Evolutionary conservation across 1,140 invertebrate genomes (phyloP), one percentile per base, ranked within the genome.

Genomic region (Drosophila arawakana): DNA sequence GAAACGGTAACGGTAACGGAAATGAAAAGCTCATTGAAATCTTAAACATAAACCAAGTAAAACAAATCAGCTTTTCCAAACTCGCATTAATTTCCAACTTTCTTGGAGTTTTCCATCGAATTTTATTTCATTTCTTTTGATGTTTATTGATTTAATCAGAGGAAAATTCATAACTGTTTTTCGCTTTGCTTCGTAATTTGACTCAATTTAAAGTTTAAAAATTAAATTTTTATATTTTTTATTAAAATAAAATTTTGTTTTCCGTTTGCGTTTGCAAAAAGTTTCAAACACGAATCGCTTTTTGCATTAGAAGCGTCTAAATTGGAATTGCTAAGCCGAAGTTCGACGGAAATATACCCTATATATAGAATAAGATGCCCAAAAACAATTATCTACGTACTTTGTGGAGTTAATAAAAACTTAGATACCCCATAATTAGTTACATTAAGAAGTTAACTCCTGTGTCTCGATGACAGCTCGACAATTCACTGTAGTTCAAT

Each of bases 31-130:
- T 30, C 25, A 30, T 30, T 30, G 25, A 5, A 30, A 30, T 30
- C 25, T 30, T 30, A 30, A 30, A 30, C 25, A 5, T 30, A 5
- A 21, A 21, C 18, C 18, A 47, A 18, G 7, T 15, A 47, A 46
- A 15, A 4, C 43, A 54, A 57, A 57, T 57, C 9, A 39, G 3
- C 13, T 21, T 34, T 52, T 3, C 7, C 11, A 18, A 55, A 35
- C 35, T 54, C 15, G 15, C 54, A 57, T 44, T 50, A 54, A 65
- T 63, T 54, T 54, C 43, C 10, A 34, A 54, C 13, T 57, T 46
- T 10, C 25, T 30, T 30, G 6, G 25, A 30, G 0, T 30, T 30
- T 30, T 30, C 25, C 6, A 11, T 9, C 18, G 7, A 13, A 8
- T 13, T 37, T 66, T 35, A 10, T 1, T 39, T 25, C 18, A 57